Conservation (phyloP, 2,797 vertebrate genomes). For the Acanthis flammea region DNA sequence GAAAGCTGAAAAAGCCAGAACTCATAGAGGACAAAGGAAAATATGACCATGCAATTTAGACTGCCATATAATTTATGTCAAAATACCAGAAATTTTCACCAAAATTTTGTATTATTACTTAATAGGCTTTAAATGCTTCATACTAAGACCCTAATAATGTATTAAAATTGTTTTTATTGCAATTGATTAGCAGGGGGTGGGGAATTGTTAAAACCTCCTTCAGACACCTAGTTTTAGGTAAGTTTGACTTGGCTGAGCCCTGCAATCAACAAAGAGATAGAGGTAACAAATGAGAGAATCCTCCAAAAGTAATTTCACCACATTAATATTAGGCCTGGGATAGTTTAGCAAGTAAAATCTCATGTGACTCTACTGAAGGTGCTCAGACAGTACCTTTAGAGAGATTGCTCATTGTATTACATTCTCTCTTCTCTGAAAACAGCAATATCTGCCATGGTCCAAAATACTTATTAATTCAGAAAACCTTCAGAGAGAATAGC, state of each 20-base stretch:
- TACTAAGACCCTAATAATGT: background rate
- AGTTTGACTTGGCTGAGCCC: background rate
- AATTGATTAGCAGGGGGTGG: background rate
- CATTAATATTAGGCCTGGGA: background rate
- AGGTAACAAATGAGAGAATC: background rate
- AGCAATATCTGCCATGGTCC: background rate
- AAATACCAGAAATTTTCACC: background rate
- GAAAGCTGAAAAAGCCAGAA: background rate
- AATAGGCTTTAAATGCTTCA: background rate
- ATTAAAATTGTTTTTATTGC: background rate
- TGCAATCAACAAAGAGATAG: background rate
- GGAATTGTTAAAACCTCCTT: background rate
- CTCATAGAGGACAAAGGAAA: background rate
- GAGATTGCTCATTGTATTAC: background rate
- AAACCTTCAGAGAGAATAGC: background rate
- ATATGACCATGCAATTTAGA: background rate
- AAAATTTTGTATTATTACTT: background rate
- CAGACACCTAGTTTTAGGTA: background rate
- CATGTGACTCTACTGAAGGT: background rate
- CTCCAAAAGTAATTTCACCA: background rate
- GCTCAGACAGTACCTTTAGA: background rate
- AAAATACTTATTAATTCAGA: background rate
- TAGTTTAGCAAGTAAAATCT: background rate
- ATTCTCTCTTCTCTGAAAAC: background rate
- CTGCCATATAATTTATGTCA: background rate